phyloP scores from a whole-genome alignment of 2,888 invertebrate genomes.

The Lysandra bellargus region DNA sequence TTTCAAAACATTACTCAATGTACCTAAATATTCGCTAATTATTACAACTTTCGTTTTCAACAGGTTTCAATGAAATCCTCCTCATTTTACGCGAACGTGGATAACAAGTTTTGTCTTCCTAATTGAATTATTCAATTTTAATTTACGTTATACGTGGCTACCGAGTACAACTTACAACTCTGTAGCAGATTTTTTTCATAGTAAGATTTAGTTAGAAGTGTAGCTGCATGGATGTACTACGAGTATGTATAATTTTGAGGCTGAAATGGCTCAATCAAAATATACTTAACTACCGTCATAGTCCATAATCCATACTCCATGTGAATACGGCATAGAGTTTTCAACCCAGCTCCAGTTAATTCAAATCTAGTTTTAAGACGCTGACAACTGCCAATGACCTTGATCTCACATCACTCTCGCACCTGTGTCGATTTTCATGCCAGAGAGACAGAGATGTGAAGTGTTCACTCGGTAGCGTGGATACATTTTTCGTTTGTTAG shows the following conservation, averaged over 20 bases:
- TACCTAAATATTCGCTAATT: slow-evolving; percentile 14
- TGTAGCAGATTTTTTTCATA: no score
- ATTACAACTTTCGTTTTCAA: slow-evolving; percentile 25
- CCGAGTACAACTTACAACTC: not conserved
- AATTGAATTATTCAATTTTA: not conserved
- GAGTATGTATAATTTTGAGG: no score
- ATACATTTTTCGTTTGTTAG: no score
- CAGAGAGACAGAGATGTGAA: no score
- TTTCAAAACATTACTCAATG: slow-evolving; percentile 1
- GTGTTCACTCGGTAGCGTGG: no score
- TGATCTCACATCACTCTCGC: no score
- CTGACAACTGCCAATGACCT: no score
- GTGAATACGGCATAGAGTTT: not conserved
- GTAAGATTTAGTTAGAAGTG: no score
- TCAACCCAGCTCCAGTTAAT: not conserved
- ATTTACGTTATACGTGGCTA: not conserved
- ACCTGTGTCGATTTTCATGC: no score
- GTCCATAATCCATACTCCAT: not conserved
- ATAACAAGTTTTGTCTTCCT: slow-evolving; percentile 6
- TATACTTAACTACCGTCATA: no score
- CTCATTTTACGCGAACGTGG: not conserved
- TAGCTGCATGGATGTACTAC: no score
- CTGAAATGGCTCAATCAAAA: no score
- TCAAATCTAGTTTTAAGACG: not conserved
- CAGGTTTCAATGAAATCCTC: slow-evolving; percentile 22